Evolutionary conservation across 1,140 invertebrate genomes (phyloP), one percentile per base, ranked within the genome.

Genomic region (Anastrepha ludens): DNA sequence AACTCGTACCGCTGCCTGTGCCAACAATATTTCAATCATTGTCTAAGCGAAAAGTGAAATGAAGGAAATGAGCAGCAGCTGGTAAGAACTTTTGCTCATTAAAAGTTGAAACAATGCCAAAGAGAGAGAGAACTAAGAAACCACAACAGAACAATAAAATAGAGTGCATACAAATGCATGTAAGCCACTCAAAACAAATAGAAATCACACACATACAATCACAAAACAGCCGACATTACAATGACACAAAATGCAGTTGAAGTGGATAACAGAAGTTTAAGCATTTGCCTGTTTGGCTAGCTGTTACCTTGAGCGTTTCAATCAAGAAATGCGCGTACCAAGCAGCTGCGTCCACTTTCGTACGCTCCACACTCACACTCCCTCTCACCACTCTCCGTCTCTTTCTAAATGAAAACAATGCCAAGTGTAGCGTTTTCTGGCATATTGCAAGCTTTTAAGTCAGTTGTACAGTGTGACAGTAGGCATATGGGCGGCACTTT

Each of bases 31-130:
- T 74, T 74, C 44, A 74, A 74, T 74, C 70, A 74, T 39, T 41
- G 13, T 47, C 39, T 74, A 6, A 50, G 39, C 44, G 70, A 29
- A 50, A 74, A 74, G 44, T 74, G 70, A 50, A 74, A 47, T 47
- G 44, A 74, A 74, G 70, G 70, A 74, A 74, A 74, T 74, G 70
- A 50, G 70, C 1, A 29, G 29, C 70, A 74, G 70, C 70, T 74
- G 70, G 70, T 41, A 74, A 74, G 44, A 74, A 74, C 70, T 74
- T 74, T 74, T 74, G 70, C 70, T 74, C 70, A 74, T 74, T 74
- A 74, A 47, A 74, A 74, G 70, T 74, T 74, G 44, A 74, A 74
- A 74, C 70, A 74, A 74, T 74, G 44, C 70, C 70, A 74, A 29
- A 44, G 70, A 74, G 70, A 47, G 70, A n/a, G 7, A 47, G 39